phyloP scores from a whole-genome alignment of 2,113 vertebrate species.

The Phyllostomus hastatus region DNA sequence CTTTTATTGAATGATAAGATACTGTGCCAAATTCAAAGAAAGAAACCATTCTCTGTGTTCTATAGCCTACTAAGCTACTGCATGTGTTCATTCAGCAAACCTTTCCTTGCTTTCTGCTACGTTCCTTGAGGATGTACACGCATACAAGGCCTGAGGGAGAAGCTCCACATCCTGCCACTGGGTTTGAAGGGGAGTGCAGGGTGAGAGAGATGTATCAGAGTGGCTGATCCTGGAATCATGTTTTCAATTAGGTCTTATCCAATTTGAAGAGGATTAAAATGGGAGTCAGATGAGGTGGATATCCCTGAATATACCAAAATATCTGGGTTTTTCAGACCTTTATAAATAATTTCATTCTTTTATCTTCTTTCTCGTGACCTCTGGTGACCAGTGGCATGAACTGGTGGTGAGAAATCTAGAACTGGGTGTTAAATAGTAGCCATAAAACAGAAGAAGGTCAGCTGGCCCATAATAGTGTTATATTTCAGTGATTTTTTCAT shows the following conservation, averaged over 20 bases:
- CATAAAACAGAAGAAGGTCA: not conserved
- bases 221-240: not conserved
- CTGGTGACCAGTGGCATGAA: not conserved
- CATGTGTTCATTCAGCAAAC: not conserved
- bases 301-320: not conserved
- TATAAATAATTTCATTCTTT: not conserved
- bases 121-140: not conserved
- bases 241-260: not conserved
- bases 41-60: not conserved
- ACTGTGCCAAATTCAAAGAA: not conserved
- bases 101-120: not conserved
- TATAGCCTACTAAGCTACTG: not conserved
- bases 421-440: not conserved
- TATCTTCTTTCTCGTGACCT: not conserved
- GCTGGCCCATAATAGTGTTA: not conserved
- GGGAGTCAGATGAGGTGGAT: not conserved
- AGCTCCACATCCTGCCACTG: not conserved
- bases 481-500: not conserved
- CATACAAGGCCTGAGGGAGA: not conserved
- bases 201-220: not conserved
- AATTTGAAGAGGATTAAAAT: not conserved
- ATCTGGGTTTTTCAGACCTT: not conserved
- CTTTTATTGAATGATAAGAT: not conserved
- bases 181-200: not conserved
- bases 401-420: not conserved